phyloP scores from a whole-genome alignment of 2,113 vertebrate genomes.

The Hassar affinis region DNA sequence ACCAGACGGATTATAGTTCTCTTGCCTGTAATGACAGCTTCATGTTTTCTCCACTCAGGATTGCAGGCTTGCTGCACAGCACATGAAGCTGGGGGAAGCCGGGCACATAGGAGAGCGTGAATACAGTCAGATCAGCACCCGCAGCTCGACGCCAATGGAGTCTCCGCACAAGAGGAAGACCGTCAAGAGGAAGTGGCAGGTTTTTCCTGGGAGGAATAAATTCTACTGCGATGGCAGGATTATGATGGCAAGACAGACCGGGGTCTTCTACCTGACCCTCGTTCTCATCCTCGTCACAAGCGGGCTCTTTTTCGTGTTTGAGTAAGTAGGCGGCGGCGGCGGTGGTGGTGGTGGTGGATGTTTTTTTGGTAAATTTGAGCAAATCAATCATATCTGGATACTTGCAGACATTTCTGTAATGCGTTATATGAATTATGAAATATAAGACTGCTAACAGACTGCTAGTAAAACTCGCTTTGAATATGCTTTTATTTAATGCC shows the following conservation, averaged over 20 bases:
- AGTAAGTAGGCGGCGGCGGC: constrained; percentile 79
- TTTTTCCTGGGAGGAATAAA: constrained; percentile 94
- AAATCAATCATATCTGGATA: background rate
- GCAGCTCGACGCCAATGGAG: constrained; percentile 91
- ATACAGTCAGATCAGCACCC: constrained; percentile 94
- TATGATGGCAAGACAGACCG: constrained; percentile 98
- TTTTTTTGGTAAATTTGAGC: too few relatives aligned
- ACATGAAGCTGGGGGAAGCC: constrained; percentile 88
- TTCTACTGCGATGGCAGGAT: constrained; percentile 97
- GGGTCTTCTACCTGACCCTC: constrained; percentile 97
- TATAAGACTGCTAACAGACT: too few relatives aligned
- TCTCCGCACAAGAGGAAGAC: constrained; percentile 87
- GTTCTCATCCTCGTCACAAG: constrained; percentile 94
- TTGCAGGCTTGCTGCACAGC: background rate
- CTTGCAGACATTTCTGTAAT: background rate
- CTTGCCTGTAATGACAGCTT: constrained; percentile 7
- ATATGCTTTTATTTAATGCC: too few relatives aligned
- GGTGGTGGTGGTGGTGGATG: too few relatives aligned
- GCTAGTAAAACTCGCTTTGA: too few relatives aligned
- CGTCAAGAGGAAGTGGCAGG: constrained; percentile 91
- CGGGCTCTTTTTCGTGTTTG: constrained; percentile 98
- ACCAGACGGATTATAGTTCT: background rate
- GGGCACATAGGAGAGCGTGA: constrained; percentile 90
- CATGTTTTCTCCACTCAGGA: background rate
- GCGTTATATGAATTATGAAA: too few relatives aligned